phyloP scores from a whole-genome alignment of 53 echinoderm and acorn worm species.

The Henricia sp. region DNA sequence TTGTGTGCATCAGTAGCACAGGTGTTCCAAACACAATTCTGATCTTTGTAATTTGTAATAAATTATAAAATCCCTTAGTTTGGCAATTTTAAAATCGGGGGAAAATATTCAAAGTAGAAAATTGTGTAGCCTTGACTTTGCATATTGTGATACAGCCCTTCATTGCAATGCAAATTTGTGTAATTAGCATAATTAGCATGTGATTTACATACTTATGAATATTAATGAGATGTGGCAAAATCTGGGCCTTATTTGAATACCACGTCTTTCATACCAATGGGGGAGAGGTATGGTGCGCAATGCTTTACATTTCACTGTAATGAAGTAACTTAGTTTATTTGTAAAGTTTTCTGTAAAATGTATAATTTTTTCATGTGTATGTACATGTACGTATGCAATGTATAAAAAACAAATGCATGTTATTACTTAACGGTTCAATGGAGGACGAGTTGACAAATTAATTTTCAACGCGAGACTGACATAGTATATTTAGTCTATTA shows the following conservation, averaged over 20 bases:
- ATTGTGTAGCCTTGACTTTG: too few species aligned
- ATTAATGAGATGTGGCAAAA: not conserved
- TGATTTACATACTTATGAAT: not conserved
- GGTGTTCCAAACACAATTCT: too few species aligned
- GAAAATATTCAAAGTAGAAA: too few species aligned
- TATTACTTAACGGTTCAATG: slow-evolving; percentile 15
- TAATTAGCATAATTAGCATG: too few species aligned
- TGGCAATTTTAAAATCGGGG: too few species aligned
- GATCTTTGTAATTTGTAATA: too few species aligned
- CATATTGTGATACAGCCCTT: too few species aligned
- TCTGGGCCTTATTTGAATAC: slow-evolving; percentile 38
- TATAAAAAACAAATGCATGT: slow-evolving; percentile 48
- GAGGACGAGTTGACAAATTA: not conserved
- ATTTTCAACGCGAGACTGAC: slow-evolving; percentile 21
- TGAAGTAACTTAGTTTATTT: not conserved
- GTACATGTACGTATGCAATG: slow-evolving; percentile 45
- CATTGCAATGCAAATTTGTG: too few species aligned
- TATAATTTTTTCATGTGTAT: not conserved
- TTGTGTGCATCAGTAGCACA: too few species aligned
- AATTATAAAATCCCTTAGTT: too few species aligned
- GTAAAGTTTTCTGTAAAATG: not conserved
- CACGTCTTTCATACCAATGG: slow-evolving; percentile 46
- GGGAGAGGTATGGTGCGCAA: not conserved
- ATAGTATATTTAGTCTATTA: slow-evolving; percentile 34
- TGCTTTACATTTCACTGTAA: slow-evolving; percentile 10